phyloP scores from a whole-genome alignment of 2,888 invertebrate genomes.

The Liodrosophila aerea region DNA sequence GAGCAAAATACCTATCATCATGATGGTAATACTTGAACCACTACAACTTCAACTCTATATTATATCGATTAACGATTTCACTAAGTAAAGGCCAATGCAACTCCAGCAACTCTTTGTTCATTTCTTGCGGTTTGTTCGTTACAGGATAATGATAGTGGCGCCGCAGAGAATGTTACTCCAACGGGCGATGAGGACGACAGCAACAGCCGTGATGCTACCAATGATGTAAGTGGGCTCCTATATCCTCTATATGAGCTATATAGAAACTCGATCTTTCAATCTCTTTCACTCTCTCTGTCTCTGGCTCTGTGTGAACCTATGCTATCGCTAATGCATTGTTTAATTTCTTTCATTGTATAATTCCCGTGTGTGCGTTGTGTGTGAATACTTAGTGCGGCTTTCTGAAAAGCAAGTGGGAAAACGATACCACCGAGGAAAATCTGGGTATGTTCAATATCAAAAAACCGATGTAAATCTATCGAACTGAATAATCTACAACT shows the following conservation, averaged over 20 bases:
- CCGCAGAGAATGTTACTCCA: constrained; percentile 16
- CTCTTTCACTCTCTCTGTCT: neutral
- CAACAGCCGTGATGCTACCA: constrained; percentile 52
- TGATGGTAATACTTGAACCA: neutral
- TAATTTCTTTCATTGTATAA: constrained; percentile 25
- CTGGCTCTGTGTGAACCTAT: neutral
- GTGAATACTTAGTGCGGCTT: constrained; percentile 72
- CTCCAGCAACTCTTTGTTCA: constrained; percentile 50
- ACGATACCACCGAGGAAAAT: constrained; percentile 90
- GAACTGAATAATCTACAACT: neutral
- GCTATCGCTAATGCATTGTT: constrained; percentile 16
- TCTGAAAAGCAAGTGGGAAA: constrained; percentile 92
- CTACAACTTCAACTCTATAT: neutral
- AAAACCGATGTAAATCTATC: neutral
- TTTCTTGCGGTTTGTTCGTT: constrained; percentile 67
- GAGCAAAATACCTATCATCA: neutral
- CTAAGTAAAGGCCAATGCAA: constrained; percentile 49
- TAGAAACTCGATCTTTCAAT: neutral
- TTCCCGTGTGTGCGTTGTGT: constrained; percentile 34
- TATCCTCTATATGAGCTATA: neutral
- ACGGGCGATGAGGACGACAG: constrained; percentile 52
- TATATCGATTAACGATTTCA: constrained; percentile 4
- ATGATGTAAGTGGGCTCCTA: constrained; percentile 50
- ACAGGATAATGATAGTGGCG: constrained; percentile 72
- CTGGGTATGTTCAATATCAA: constrained; percentile 86